Evolutionary conservation across 1,140 invertebrate genomes (phyloP), one percentile per base, ranked within the genome.

Genomic region (Parapsyche elsis): DNA sequence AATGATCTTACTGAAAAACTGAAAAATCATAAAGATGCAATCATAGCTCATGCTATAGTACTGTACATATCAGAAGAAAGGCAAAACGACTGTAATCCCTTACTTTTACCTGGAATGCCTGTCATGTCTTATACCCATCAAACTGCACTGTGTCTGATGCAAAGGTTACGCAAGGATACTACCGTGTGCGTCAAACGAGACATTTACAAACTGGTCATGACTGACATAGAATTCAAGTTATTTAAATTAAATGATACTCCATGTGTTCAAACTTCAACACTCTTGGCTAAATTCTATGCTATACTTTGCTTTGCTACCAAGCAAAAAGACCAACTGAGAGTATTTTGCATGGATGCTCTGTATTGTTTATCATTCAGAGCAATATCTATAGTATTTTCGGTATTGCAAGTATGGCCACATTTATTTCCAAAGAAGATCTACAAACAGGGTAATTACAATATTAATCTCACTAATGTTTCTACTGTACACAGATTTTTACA

Each of bases 301-400:
- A 71, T 88, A 5, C 46, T 88, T 2, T 89, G 88, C 76, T 84
- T 85, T 81, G 86, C 86, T 71, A 85, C 86, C 75, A 84, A 84
- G 38, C 81, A 85, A 38, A 87, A 85, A 76, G 86, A 84, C 59
- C 85, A 86, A 14, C 82, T 89, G 9, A 84, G 86, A 45, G 61
- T 86, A 0, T 89, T 89, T 75, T 84, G 89, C 30, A 79, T 88
- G 78, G 87, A 89, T 83, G 88, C 87, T 5, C 87, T 89, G 86
- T 89, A 89, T 78, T 89, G 87, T 78, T 83, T 88, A 16, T 85
- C 86, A 30, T 88, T 84, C 75, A 88, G 87, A 81, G 84, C 87
- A 4, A 81, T 87, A 1, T 81, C 86, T 14, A 74, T 89, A 1
- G 85, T 89, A 7, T 87, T 85, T 71, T 85, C 87, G 61, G 87